Evolutionary conservation across 2,888 invertebrate species (phyloP), one percentile per base, ranked within the genome.

Genomic region (Neoitamus cyanurus): DNA sequence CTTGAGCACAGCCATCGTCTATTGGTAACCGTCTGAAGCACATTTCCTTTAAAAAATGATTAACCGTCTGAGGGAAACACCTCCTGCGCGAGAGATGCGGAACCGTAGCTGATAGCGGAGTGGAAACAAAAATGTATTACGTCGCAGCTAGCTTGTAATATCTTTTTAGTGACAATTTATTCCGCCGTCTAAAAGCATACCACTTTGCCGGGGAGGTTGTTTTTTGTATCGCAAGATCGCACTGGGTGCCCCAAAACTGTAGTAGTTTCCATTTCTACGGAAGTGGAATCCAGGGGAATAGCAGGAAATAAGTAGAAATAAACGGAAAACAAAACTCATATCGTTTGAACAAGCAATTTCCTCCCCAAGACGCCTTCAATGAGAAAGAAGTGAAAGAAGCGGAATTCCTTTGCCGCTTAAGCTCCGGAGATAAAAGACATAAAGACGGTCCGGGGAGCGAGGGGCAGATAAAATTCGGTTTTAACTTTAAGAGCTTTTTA

Each of bases 301-400:
- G 78, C 68, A 78, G 84, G 84, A 78, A 84, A 84, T 84, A 78
- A 84, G 69, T 58, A 58, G 69, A 84, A 84, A 85, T 84, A 85
- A 84, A 83, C 85, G 84, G 84, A 85, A 85, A 85, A 85, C 85
- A 85, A 85, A 85, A 83, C 84, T 84, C 83, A 78, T 83, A 84
- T 85, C 83, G 84, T 84, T 84, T 48, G 84, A 85, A 85, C 85
- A 85, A 85, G 85, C 85, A 85, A 85, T 85, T 84, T 84, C 85
- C 85, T 82, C 82, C 82, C 46, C 72, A 42, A 58, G 11, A 72
- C 75, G 80, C 73, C 69, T 83, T 84, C 77, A 42, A 28, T 77
- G 42, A 30, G n/a, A 77, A 77, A 25, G 46, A 46, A 77, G 34
- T 77, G 46, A 77, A 77, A 77, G 46, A 46, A 30, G 77, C 70